Evolutionary conservation across 2,888 invertebrate genomes (phyloP).

Genomic region (Crocallis elinguaria): DNA sequence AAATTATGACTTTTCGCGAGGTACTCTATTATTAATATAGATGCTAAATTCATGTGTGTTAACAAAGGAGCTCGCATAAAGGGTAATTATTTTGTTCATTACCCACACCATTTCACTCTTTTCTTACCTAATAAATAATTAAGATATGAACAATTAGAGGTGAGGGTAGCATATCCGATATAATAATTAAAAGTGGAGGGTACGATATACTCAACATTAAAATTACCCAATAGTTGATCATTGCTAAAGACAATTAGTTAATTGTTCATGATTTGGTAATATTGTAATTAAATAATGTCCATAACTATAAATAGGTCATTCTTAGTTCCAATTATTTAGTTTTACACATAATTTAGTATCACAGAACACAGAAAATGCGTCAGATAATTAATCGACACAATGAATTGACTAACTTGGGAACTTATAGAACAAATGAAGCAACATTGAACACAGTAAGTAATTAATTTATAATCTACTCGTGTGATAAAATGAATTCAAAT

Average conservation of each 20-base stretch:
- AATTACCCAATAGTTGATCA: conserved; percentile 28
- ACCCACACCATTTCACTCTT: too few species aligned
- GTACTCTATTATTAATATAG: too few species aligned
- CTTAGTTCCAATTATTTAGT: conserved; percentile 23
- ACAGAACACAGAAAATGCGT: conserved; percentile 5
- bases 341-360: conserved; percentile 8
- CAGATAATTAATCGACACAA: neutral
- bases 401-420: neutral
- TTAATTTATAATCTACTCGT: neutral
- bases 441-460: conserved; percentile 3
- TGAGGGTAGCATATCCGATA: neutral
- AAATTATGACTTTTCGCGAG: too few species aligned
- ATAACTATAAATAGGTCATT: conserved; percentile 58
- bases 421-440: neutral
- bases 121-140: too few species aligned
- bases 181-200: conserved; percentile 25
- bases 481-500: too few species aligned
- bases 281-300: conserved; percentile 62
- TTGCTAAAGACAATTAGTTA: conserved; percentile 58
- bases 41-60: too few species aligned
- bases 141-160: too few species aligned
- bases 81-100: too few species aligned
- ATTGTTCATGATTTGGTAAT: conserved; percentile 56
- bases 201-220: neutral
- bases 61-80: too few species aligned